Percentiles rank a stretch among this genome's conserved stretches.
Evolutionary conservation across 2,113 vertebrate genomes (phyloP).

Genomic region (Chaenocephalus aceratus): DNA sequence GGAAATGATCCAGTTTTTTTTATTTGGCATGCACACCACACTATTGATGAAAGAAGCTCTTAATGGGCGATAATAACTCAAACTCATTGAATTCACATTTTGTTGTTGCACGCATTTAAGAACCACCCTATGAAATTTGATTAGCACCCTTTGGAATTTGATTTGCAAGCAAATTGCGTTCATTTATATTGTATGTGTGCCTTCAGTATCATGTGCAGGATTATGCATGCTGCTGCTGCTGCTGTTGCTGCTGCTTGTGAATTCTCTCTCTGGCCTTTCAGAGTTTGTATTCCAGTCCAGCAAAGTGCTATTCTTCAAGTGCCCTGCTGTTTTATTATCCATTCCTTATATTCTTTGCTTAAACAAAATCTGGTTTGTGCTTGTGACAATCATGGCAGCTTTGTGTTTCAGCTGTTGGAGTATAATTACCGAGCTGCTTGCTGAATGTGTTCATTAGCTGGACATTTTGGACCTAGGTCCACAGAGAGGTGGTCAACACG

Average conservation of each 20-base stretch:
- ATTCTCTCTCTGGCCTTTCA: conserved; percentile 62
- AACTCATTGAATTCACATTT: conserved; percentile 26
- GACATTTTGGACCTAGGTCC: conserved; percentile 22
- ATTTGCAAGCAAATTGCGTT: conserved; percentile 51
- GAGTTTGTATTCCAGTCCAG: conserved; percentile 75
- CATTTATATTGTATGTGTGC: conserved; percentile 64
- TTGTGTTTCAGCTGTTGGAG: conserved; percentile 34
- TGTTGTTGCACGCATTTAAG: conserved; percentile 32
- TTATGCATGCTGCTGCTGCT: conserved; percentile 70
- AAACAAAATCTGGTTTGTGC: conserved; percentile 27
- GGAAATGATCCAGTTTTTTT: conserved; percentile 58
- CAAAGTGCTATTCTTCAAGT: conserved; percentile 62
- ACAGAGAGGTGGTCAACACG: conserved; percentile 34
- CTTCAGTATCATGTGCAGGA: conserved; percentile 72
- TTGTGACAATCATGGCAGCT: conserved; percentile 36
- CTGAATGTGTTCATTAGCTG: conserved; percentile 43
- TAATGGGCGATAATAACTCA: conserved; percentile 50
- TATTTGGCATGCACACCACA: conserved; percentile 35
- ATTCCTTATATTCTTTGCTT: conserved; percentile 36
- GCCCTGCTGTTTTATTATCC: conserved; percentile 76
- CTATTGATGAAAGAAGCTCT: conserved; percentile 50
- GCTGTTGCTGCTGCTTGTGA: conserved; percentile 58
- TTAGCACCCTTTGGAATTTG: conserved; percentile 43
- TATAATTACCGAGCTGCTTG: conserved; percentile 41
- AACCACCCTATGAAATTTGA: conserved; percentile 50